phyloP scores from a whole-genome alignment of 53 echinoderm and acorn worm species.

The Astropecten irregularis region DNA sequence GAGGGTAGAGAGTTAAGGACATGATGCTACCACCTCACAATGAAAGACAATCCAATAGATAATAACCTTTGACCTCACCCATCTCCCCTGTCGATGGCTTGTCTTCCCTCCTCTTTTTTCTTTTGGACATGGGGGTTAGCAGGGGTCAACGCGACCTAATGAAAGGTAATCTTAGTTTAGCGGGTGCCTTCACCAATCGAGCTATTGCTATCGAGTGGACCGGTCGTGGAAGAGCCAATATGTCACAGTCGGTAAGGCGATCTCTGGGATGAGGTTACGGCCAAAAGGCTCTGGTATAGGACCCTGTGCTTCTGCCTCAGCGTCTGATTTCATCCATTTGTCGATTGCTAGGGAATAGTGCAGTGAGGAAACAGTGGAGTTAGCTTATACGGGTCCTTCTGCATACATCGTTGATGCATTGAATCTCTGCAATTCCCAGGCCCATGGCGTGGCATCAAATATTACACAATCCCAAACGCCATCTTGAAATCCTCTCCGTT shows the following conservation, averaged over 20 bases:
- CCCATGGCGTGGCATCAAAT: too few relatives aligned
- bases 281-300: constrained; percentile 3
- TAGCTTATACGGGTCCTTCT: too few relatives aligned
- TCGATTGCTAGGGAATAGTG: constrained; percentile 51
- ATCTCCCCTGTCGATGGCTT: too few relatives aligned
- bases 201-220: constrained; percentile 45
- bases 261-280: constrained; percentile 35
- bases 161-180: constrained; percentile 55
- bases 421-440: too few relatives aligned
- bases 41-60: not conserved
- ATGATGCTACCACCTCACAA: too few relatives aligned
- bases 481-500: too few relatives aligned
- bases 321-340: constrained; percentile 56
- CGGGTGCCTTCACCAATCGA: constrained; percentile 45
- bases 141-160: constrained; percentile 24
- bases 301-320: not conserved
- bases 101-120: too few relatives aligned
- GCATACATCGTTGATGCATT: not conserved
- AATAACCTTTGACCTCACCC: constrained; percentile 24
- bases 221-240: constrained; percentile 25
- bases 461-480: too few relatives aligned
- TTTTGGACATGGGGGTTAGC: too few relatives aligned
- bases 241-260: constrained; percentile 46
- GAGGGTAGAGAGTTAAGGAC: too few relatives aligned
- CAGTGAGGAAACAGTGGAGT: not conserved